Base-by-base conservation (phyloP, 2,113 vertebrate species). In the Rhinoderma darwinii region DNA sequence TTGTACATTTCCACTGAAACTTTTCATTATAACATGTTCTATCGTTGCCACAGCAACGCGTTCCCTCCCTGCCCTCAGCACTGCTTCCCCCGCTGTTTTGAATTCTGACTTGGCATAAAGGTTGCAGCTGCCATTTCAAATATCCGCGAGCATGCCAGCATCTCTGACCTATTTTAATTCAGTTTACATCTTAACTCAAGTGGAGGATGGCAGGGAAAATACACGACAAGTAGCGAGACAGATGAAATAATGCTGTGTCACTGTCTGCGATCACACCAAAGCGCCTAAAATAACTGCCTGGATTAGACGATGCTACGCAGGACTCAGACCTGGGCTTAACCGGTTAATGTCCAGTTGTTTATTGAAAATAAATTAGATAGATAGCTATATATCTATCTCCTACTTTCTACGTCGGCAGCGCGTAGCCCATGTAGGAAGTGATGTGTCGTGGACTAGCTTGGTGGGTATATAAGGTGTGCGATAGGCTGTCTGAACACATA, bases 61-160 rank as follows among this genome's bases (percentile, higher is more conserved):
- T 78, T 76, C 72, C 39, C 68, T 84, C 88, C 41, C 68, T 77
- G 82, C 89, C 68, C 86, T 88, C 87, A 56, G 84, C 88, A 87
- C 68, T 83, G 84, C 47, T 88, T 43, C 75, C 84, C 77, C 84
- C 79, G 89, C 81, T 54, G 51, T 11, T 86, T 88, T 89, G 89
- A 80, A 61, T 84, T 72, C 43, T 77, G 83, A 88, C 88, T 89
- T 80, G 84, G 84, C 84, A 86, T 78, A 86, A 89, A 41, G 41
- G 82, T 63, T 72, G 74, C 63, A 86, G 88, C 78, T 87, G 88
- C 44, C 83, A 89, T 86, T 90, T 86, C 66, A 91, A 89, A 89
- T 75, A 66, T 88, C 66, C 35, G 83, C 86, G 72, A 68, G 76
- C 75, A 54, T 41, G 76, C 84, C 75, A 86, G 75, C 75, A 41